Evolutionary conservation across 2,113 vertebrate species (phyloP).

Genomic region (Platanista minor): DNA sequence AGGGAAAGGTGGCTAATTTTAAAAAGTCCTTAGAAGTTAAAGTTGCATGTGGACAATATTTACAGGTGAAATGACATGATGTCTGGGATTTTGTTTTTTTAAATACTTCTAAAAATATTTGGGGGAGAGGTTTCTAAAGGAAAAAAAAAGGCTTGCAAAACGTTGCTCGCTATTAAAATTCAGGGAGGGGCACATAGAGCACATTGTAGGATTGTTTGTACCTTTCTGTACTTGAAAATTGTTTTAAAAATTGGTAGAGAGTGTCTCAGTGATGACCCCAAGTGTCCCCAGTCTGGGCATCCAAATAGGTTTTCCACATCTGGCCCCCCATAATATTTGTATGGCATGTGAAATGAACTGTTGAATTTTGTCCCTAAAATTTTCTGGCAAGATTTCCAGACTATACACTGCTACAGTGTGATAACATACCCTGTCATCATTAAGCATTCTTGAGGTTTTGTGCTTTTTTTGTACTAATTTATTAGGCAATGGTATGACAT

Average conservation of each 20-base stretch:
- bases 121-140: not conserved
- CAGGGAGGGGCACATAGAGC: not conserved
- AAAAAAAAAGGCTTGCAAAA: not conserved
- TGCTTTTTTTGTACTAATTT: not conserved
- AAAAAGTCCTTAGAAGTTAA: not conserved
- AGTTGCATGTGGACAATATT: not conserved
- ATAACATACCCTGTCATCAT: constrained; percentile 11
- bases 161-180: not conserved
- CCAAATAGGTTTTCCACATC: not conserved
- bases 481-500: constrained; percentile 15
- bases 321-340: too few species aligned
- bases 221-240: not conserved
- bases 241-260: not conserved
- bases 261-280: not conserved
- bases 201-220: not conserved
- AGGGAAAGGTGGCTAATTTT: not conserved
- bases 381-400: constrained; percentile 43
- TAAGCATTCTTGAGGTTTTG: constrained; percentile 23
- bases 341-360: not conserved
- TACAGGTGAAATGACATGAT: not conserved
- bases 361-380: not conserved
- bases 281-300: not conserved
- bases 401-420: not conserved
- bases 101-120: not conserved
- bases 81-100: not conserved